Evolutionary conservation across 2,113 vertebrate genomes (phyloP), one percentile per base, ranked within the genome.

Genomic region (Syngnathus scovelli): DNA sequence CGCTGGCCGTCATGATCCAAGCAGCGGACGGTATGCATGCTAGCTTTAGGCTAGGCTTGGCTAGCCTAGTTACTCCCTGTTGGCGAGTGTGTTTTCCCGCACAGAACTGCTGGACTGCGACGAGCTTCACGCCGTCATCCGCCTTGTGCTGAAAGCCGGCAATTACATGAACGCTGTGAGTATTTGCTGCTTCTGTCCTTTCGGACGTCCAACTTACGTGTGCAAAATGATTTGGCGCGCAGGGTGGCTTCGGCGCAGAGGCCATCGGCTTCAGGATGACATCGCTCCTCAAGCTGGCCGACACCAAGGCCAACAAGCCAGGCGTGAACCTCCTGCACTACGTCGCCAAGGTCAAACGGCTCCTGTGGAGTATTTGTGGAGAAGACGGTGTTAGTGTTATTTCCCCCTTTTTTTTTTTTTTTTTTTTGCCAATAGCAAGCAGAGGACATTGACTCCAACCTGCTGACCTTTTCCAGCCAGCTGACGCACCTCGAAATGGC

Each of bases 141-240:
- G 87, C 11, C 85, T 93, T 64, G 90, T 94, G 27, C 87, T 94
- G 60, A 92, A 92, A 81, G 85, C 90, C 0, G 93, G 94, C 4
- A 95, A 94, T 84, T 92, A 92, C 86, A 91, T 94, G 91, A 94
- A 94, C 5, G 84, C 89, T 61, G 93, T 94, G 67, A 78, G 92
- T 88, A 61, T 60, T 56, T 39, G 64, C 72, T 37, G 2, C 21
- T 27, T 33, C n/a, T 39, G 7, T 39, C 18, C 7, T n/a, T 9
- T 16, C 5, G 13, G n/a, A 2, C 44, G 7, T 37, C 10, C 6
- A 10, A 38, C 5, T 8, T 5, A 5, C 13, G 21, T 59, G 23
- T 37, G 56, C 49, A 2, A 21, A 19, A n/a, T 1, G 19, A 18
- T 51, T 65, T 11, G 41, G 46, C 43, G 0, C 18, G 18, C 77